phyloP scores from a whole-genome alignment of 1,140 invertebrate species.

The Bombus breviceps region DNA sequence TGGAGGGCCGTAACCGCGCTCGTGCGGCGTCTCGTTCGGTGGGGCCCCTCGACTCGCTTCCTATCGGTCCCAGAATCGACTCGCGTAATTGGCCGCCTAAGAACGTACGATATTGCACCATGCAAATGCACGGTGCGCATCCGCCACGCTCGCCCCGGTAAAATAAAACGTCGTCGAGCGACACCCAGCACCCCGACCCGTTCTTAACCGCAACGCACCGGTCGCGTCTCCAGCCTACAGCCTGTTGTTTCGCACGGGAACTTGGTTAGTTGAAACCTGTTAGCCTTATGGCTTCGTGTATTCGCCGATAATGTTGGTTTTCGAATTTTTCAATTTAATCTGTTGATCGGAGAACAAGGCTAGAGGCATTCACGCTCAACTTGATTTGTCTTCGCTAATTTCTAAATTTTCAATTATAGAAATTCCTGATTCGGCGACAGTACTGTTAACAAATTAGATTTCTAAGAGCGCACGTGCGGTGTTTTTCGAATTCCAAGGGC shows the following conservation, averaged over 20 bases:
- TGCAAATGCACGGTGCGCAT: conserved; percentile 78
- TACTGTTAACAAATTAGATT: not conserved
- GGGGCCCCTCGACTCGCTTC: conserved; percentile 64
- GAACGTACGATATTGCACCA: conserved; percentile 82
- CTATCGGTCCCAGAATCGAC: conserved; percentile 80
- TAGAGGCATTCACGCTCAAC: no score
- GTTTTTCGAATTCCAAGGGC: no score
- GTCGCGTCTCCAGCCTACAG: conserved; percentile 2
- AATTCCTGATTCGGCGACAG: accelerated
- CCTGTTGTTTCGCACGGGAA: not conserved
- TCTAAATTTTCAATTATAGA: no score
- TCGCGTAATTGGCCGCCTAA: conserved; percentile 83
- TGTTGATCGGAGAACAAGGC: no score
- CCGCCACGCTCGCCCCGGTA: conserved; percentile 53
- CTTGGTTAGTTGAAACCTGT: not conserved
- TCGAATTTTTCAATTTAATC: no score
- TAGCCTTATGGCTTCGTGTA: not conserved
- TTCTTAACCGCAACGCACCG: conserved; percentile 39
- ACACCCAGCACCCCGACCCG: conserved; percentile 34
- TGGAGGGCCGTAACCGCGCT: conserved; percentile 51
- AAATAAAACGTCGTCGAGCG: conserved; percentile 70
- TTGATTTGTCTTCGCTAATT: no score
- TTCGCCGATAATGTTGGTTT: not conserved
- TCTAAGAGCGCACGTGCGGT: not conserved
- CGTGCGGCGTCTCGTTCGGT: conserved; percentile 71